Percentiles rank a stretch among this genome's conserved stretches.
phyloP scores from a whole-genome alignment of 2,797 vertebrate species.

The Acanthiza pusilla region DNA sequence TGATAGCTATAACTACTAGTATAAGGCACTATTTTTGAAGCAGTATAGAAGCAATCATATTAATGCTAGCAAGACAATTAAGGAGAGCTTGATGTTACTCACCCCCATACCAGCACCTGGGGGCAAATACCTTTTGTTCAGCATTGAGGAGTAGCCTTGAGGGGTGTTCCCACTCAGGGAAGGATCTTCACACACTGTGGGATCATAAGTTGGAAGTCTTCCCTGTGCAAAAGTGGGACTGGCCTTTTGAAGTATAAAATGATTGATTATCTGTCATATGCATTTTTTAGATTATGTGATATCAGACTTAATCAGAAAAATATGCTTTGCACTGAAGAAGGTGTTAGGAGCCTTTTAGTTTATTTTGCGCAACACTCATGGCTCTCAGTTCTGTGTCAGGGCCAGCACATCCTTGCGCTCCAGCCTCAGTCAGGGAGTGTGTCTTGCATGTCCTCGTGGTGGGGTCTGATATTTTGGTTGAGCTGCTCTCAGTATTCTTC shows the following conservation, averaged over 20 bases:
- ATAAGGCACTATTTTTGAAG: neutral
- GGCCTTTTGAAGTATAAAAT: neutral
- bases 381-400: accelerated
- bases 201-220: neutral
- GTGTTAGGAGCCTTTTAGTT: neutral
- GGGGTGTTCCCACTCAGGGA: neutral
- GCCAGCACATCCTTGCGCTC: neutral
- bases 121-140: neutral
- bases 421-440: neutral
- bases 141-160: neutral
- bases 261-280: accelerated
- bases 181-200: neutral
- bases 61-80: neutral
- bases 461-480: neutral
- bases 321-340: neutral
- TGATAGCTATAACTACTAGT: neutral
- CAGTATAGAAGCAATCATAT: neutral
- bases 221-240: neutral
- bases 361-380: neutral
- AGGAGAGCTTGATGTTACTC: neutral
- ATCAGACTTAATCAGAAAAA: neutral
- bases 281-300: neutral
- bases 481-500: neutral
- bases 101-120: neutral
- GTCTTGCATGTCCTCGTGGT: neutral